Evolutionary conservation across 2,888 invertebrate species (phyloP), one percentile per base, ranked within the genome.

Genomic region (Lasioglossum figueresi): DNA sequence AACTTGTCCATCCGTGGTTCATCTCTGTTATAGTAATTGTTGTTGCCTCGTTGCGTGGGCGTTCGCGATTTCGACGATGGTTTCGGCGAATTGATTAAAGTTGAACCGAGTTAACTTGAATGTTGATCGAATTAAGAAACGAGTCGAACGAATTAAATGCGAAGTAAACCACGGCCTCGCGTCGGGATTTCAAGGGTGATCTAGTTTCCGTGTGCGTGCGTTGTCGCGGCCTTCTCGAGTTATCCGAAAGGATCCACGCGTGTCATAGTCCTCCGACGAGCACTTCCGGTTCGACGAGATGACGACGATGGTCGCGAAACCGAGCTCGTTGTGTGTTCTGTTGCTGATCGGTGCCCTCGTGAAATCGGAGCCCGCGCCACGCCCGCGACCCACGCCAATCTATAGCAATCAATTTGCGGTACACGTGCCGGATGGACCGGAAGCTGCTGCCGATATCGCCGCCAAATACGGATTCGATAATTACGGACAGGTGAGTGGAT

Each of bases 341-440:
- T 85, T 92, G 89, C 84, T 93, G 87, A 87, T 91, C 84, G 87
- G 88, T 84, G 89, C 83, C 76, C 85, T 87, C 73, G 92, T 89
- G 75, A 89, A 89, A 79, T 88, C 91, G 74, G 92, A 92, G 76
- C 88, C 92, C 31, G 83, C 83, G 76, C 86, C 92, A 80, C 90
- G 92, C 16, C 84, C 91, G 63, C 89, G 94, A 82, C 88, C 91
- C 43, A 76, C 91, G 81, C 95, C 95, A 68, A 96, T 97, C 93
- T 98, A 97, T 95, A 96, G 97, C 95, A 98, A 98, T 95, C 97
- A 98, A 94, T 98, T 98, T 94, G 99, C 99, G 75, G 97, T 98
- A 74, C 97, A 98, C 94, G 97, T 99, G 94, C 97, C 97, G 37
- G 97, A 96, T 70, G 97, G 97, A 31, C 95, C 96, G 77, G 96